Evolutionary conservation across 2,113 vertebrate genomes (phyloP), one percentile per base, ranked within the genome.

Genomic region (Pygoscelis adeliae): DNA sequence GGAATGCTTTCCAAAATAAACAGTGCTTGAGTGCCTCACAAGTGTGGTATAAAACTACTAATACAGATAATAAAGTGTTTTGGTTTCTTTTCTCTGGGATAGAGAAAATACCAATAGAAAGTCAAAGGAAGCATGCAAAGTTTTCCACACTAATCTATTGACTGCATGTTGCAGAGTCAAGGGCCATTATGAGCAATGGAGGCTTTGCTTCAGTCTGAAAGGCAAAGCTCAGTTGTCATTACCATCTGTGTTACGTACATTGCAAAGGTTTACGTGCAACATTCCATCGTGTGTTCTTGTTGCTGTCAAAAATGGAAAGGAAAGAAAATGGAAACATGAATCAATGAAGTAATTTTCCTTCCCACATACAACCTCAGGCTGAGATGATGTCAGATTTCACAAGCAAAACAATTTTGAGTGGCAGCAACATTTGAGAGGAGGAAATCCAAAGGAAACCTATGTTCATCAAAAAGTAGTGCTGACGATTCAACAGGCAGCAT

Each of bases 1-100:
- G 46, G 61, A 82, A 87, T 69, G 49, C 38, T 89, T 90, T 87
- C 90, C 81, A 94, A 84, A 71, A 87, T 21, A 66, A 97, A 90
- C 79, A 89, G 38, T 26, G 50, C 55, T 79, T 92, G 42, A 92
- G 67, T 59, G 66, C n/a, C 42, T 77, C 40, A 14, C 29, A 90
- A 84, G 22, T 13, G 18, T 53, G 46, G 29, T 77, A 85, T 74
- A 40, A 94, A 94, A 78, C 36, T 87, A 73, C 69, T 92, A 95
- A 80, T 59, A 78, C 12, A 90, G 50, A 69, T 77, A 94, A 80
- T 9, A 84, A 73, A 74, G 29, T 65, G 63, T 23, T 97, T 91
- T 78, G 40, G 11, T 90, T 86, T 92, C 47, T 94, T 61, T 69
- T 46, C 76, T 40, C 52, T 26, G 17, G 38, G 47, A 78, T 27